Conservation (phyloP, 2,888 invertebrate genomes). For the Perizoma affinitatum region DNA sequence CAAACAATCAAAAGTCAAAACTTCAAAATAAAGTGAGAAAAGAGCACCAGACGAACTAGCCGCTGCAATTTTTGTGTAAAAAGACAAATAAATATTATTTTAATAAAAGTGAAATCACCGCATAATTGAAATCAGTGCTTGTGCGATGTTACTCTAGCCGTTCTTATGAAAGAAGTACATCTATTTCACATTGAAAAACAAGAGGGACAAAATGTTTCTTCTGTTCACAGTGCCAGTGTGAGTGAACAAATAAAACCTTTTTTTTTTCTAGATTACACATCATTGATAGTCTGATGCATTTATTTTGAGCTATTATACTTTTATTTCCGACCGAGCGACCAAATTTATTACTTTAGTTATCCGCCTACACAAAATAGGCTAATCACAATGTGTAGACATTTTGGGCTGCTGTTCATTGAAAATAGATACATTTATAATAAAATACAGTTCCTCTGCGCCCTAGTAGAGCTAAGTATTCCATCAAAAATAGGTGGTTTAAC, state of each 20-base stretch:
- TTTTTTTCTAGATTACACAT: conserved; percentile 10
- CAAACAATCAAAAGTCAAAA: no score
- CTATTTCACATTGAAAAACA: conserved; percentile 45
- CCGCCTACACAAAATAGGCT: conserved; percentile 24
- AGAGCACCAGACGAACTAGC: no score
- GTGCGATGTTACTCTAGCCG: conserved; percentile 39
- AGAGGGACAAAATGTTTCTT: conserved; percentile 67
- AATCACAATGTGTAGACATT: conserved; percentile 3
- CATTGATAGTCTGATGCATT: background rate
- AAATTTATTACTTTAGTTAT: conserved; percentile 15
- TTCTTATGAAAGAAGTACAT: conserved; percentile 42
- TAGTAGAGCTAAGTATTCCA: no score
- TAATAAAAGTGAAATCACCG: background rate
- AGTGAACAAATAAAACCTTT: conserved; percentile 40
- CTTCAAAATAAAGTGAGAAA: no score
- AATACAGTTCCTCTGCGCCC: no score
- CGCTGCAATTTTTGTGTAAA: background rate
- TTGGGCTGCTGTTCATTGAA: conserved; percentile 8
- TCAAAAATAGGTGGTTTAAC: no score
- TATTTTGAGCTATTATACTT: background rate
- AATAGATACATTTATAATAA: background rate
- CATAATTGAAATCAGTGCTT: conserved; percentile 2
- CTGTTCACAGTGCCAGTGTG: conserved; percentile 56
- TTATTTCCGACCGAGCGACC: background rate
- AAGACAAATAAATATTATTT: background rate